Percentiles rank a stretch among this genome's conserved stretches.
phyloP scores from a whole-genome alignment of 2,888 invertebrate genomes.

The Eupeodes latifasciatus region DNA sequence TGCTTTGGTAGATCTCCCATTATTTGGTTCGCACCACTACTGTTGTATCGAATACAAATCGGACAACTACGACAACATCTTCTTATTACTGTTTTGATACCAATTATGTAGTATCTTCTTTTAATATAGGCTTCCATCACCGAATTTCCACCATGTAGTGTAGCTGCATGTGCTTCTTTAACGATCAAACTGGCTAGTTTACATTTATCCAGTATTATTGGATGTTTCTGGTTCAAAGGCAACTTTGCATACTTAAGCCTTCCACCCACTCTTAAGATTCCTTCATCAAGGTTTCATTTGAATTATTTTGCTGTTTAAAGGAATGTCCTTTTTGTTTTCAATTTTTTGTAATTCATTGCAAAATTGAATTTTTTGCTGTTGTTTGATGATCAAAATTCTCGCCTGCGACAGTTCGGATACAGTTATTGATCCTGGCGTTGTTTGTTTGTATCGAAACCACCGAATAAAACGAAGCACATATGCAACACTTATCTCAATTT shows the following conservation, averaged over 20 bases:
- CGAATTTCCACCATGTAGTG: slow-evolving; percentile 6
- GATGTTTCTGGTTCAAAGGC: slow-evolving; percentile 28
- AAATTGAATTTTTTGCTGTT: too few species aligned
- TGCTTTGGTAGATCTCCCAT: slow-evolving; percentile 17
- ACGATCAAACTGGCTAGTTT: neutral
- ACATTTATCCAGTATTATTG: slow-evolving; percentile 35
- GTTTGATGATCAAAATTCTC: neutral
- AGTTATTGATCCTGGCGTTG: too few species aligned
- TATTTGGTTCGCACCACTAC: neutral
- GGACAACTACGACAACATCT: slow-evolving; percentile 11
- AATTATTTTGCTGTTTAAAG: too few species aligned
- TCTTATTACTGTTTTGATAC: slow-evolving; percentile 2
- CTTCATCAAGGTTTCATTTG: slow-evolving; percentile 1
- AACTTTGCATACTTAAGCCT: slow-evolving; percentile 35
- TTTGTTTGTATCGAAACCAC: too few species aligned
- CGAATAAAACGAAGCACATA: too few species aligned
- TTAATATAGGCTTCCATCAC: neutral
- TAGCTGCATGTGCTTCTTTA: neutral
- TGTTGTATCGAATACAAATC: slow-evolving; percentile 5
- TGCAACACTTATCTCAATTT: too few species aligned
- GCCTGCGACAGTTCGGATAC: too few species aligned
- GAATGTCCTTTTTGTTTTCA: too few species aligned
- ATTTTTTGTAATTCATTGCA: too few species aligned
- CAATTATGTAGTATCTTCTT: slow-evolving; percentile 5
- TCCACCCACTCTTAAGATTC: slow-evolving; percentile 37